Percentiles rank a stretch among this genome's conserved stretches.
phyloP scores from a whole-genome alignment of 2,888 invertebrate genomes.

The Cheilosia vernalis region DNA sequence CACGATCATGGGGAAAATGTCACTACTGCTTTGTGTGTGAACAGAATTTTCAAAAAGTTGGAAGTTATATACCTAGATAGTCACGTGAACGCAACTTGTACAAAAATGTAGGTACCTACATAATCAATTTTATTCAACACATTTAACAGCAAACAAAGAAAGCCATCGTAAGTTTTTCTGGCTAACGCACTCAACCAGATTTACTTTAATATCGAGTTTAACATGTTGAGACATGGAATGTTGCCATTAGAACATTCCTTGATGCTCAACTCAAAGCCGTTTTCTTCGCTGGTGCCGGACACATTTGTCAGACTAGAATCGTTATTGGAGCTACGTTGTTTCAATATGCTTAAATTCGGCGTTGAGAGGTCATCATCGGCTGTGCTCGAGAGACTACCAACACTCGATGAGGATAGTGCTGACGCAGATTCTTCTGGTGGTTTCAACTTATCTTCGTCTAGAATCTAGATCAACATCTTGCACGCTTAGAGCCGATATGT shows the following conservation, averaged over 20 bases:
- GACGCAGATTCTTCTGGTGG: slow-evolving; percentile 33
- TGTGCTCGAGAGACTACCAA: slow-evolving; percentile 62
- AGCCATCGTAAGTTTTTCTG: neutral
- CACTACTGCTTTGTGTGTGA: too few relatives aligned
- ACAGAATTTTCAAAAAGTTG: too few relatives aligned
- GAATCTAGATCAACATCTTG: slow-evolving; percentile 66
- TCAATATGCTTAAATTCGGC: slow-evolving; percentile 80
- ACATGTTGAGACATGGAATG: slow-evolving; percentile 79
- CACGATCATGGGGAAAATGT: too few relatives aligned
- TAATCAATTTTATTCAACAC: slow-evolving; percentile 61
- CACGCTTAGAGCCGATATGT: slow-evolving; percentile 69
- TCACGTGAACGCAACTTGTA: slow-evolving; percentile 18
- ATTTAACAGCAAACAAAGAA: slow-evolving; percentile 33
- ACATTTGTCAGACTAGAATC: slow-evolving; percentile 83
- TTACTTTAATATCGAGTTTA: too few relatives aligned
- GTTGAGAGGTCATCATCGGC: slow-evolving; percentile 77
- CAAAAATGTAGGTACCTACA: slow-evolving; percentile 61
- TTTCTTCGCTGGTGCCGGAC: slow-evolving; percentile 82
- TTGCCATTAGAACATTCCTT: slow-evolving; percentile 80
- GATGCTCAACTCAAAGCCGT: slow-evolving; percentile 81
- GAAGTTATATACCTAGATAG: neutral
- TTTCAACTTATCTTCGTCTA: slow-evolving; percentile 45
- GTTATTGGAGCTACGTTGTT: slow-evolving; percentile 80
- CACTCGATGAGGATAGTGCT: slow-evolving; percentile 45
- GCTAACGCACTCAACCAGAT: neutral